Conservation (phyloP, 2,797 vertebrate species). For the Xenopus petersii region DNA sequence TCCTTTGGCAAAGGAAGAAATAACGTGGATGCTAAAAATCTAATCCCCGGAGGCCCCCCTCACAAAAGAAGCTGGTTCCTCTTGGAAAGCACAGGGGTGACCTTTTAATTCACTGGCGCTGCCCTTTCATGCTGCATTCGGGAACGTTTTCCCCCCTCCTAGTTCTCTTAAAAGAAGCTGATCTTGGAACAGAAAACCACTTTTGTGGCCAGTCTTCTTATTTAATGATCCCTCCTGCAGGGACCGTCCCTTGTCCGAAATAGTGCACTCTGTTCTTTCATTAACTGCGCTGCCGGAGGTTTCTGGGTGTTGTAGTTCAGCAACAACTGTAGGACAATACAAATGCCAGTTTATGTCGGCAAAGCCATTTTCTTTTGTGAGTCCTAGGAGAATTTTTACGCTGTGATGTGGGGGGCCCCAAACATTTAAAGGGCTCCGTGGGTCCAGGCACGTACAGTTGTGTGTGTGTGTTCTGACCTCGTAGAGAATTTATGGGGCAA, state of each 20-base stretch:
- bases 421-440: too few species aligned
- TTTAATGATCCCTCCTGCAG: constrained; percentile 32
- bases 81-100: constrained; percentile 71
- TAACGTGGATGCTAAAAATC: constrained; percentile 61
- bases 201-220: constrained; percentile 23
- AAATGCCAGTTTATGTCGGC: too few species aligned
- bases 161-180: constrained; percentile 32
- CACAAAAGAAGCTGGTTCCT: constrained; percentile 76
- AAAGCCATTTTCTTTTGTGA: too few species aligned
- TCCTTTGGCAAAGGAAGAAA: constrained; percentile 73
- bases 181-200: constrained; percentile 22
- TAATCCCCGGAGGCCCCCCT: constrained; percentile 62
- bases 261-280: neutral
- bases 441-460: too few species aligned
- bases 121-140: constrained; percentile 72
- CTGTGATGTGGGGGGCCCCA: too few species aligned
- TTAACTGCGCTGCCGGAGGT: too few species aligned
- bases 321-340: too few species aligned
- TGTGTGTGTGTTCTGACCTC: too few species aligned
- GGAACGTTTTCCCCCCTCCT: constrained; percentile 46
- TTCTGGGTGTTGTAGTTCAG: too few species aligned
- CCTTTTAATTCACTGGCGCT: constrained; percentile 74
- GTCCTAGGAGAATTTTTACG: too few species aligned
- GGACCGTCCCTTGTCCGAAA: constrained; percentile 21
- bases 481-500: too few species aligned